Percentiles rank a stretch among this genome's conserved stretches.
Conservation (phyloP, 1,140 invertebrate genomes). For the Streblospio benedicti region DNA sequence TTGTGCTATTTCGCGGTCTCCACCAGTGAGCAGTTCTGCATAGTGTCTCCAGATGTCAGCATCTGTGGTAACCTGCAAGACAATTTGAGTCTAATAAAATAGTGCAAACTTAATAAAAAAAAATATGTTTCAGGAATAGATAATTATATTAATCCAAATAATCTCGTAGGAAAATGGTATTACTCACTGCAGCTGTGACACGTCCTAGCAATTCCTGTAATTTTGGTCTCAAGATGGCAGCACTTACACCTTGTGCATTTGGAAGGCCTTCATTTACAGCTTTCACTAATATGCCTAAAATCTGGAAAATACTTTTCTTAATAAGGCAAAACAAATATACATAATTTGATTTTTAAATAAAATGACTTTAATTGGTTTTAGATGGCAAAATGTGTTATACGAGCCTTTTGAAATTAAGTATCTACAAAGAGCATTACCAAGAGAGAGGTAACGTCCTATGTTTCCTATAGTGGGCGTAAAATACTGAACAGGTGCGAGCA, state of each 20-base stretch:
- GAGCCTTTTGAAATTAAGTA: background rate
- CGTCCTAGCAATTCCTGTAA: slow-evolving; percentile 70
- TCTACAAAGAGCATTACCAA: too few relatives aligned
- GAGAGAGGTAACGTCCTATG: too few relatives aligned
- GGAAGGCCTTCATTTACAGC: slow-evolving; percentile 59
- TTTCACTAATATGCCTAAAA: slow-evolving; percentile 65
- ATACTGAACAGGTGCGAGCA: too few relatives aligned
- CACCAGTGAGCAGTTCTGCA: slow-evolving; percentile 54
- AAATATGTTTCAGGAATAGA: background rate
- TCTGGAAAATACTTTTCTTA: slow-evolving; percentile 29
- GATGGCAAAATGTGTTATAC: background rate
- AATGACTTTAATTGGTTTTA: background rate
- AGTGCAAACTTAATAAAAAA: background rate
- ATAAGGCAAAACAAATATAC: background rate
- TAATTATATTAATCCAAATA: background rate
- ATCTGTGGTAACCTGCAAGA: slow-evolving; percentile 54
- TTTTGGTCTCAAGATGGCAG: slow-evolving; percentile 52
- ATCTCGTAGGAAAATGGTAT: background rate
- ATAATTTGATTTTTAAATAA: background rate
- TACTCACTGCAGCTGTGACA: slow-evolving; percentile 51
- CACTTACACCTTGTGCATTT: slow-evolving; percentile 53
- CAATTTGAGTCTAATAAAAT: background rate
- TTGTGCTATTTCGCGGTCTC: background rate
- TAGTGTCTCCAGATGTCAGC: slow-evolving; percentile 71
- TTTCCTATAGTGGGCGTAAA: too few relatives aligned